These are phyloP conservation scores for Podargus strigoides DNA, from an alignment of 2,797 vertebrate species.

Conservation along the genomic window DNA sequence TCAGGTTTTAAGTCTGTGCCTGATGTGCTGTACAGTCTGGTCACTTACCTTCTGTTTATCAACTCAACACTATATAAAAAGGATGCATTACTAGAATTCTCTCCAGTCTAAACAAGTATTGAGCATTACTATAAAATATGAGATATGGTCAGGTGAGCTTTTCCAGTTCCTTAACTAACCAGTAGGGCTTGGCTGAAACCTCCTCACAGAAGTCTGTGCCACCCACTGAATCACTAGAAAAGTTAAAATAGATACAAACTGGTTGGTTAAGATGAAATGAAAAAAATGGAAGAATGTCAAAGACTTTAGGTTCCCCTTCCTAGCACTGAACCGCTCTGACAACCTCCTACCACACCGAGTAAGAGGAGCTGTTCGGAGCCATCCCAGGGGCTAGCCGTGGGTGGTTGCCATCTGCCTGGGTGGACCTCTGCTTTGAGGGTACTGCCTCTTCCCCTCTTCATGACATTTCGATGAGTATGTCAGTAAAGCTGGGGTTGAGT, in stretches of 20 bases:
- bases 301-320: neutral
- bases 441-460: neutral
- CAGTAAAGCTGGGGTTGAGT: neutral
- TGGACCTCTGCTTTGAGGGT: neutral
- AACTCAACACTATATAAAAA: neutral
- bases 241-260: neutral
- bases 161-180: neutral
- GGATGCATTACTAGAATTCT: neutral
- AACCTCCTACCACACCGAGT: neutral
- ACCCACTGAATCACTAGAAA: neutral
- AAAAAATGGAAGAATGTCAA: neutral
- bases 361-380: neutral
- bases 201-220: neutral
- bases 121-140: neutral
- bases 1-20: neutral
- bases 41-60: neutral
- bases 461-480: neutral
- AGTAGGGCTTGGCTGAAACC: neutral
- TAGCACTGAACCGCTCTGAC: neutral
- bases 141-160: neutral
- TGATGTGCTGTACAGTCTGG: neutral
- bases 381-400: fast-evolving
- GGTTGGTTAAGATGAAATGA: neutral
- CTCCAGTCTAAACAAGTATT: neutral
- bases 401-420: neutral